Evolutionary conservation across 2,888 invertebrate genomes (phyloP).

Genomic region (Eulithis prunata): DNA sequence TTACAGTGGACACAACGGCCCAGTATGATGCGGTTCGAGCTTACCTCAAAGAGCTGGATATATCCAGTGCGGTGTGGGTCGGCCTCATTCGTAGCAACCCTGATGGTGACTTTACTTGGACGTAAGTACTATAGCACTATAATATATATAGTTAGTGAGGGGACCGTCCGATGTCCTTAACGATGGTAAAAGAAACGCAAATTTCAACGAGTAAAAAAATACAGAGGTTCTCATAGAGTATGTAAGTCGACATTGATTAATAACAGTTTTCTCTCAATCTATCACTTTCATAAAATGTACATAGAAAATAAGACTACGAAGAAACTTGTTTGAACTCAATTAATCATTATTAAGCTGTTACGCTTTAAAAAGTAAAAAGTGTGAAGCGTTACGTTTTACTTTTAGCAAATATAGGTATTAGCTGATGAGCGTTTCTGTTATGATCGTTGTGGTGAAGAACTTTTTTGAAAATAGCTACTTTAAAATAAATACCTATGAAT

Average conservation of each 20-base stretch:
- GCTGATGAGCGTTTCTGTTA: no score
- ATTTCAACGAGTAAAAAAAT: constrained; percentile 13
- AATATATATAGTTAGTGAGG: background rate
- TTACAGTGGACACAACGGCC: constrained; percentile 89
- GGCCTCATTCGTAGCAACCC: constrained; percentile 89
- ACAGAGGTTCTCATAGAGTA: constrained; percentile 1
- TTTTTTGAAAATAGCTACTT: no score
- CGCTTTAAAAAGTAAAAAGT: no score
- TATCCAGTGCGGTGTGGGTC: constrained; percentile 91
- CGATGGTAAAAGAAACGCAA: background rate
- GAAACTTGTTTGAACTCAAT: constrained; percentile 6
- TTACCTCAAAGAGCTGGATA: constrained; percentile 90
- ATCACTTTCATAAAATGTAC: constrained; percentile 20
- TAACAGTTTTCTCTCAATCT: constrained; percentile 26
- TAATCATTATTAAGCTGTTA: no score
- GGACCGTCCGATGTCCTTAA: background rate
- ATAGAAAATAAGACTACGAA: constrained; percentile 27
- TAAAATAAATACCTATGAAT: no score
- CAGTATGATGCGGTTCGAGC: constrained; percentile 91
- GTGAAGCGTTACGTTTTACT: no score
- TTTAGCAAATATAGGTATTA: no score
- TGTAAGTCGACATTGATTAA: constrained; percentile 26
- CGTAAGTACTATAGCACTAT: constrained; percentile 82
- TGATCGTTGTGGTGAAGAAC: no score
- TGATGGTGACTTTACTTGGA: constrained; percentile 90